A percentile compares a stretch with the other conserved stretches of the same genome.
These are phyloP conservation scores for Copidosoma floridanum DNA, from an alignment of 1,140 invertebrate genomes.

Conservation along the genomic window DNA sequence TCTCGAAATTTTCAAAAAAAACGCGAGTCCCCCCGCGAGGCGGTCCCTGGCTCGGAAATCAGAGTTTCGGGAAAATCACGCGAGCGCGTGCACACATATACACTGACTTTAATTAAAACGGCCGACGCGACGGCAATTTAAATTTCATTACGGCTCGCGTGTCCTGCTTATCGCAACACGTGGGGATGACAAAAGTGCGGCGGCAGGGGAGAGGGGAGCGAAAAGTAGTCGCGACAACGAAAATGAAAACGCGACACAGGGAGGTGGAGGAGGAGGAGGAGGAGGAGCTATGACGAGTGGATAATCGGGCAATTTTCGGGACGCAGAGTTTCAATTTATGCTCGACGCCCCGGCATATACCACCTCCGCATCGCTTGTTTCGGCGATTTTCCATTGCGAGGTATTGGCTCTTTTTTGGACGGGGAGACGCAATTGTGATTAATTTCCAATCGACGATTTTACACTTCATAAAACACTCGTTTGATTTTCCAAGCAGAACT, in stretches of 20 bases:
- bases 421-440: no score
- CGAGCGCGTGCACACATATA: not conserved
- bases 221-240: not conserved
- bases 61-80: constrained; percentile 5
- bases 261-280: not conserved
- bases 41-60: no score
- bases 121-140: not conserved
- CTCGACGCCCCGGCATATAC: no score
- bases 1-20: not conserved
- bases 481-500: no score
- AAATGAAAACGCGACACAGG: constrained; percentile 1
- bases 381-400: no score
- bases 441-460: no score
- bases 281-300: not conserved
- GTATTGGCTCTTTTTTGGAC: no score
- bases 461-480: no score
- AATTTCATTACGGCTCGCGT: not conserved
- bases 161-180: no score
- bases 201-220: not conserved
- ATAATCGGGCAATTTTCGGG: constrained; percentile 2
- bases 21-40: not conserved
- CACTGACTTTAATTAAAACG: constrained; percentile 16
- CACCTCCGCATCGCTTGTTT: no score
- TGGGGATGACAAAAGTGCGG: no score
- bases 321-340: not conserved